phyloP scores from a whole-genome alignment of 2,888 invertebrate species.

The Drosophila planitibia region DNA sequence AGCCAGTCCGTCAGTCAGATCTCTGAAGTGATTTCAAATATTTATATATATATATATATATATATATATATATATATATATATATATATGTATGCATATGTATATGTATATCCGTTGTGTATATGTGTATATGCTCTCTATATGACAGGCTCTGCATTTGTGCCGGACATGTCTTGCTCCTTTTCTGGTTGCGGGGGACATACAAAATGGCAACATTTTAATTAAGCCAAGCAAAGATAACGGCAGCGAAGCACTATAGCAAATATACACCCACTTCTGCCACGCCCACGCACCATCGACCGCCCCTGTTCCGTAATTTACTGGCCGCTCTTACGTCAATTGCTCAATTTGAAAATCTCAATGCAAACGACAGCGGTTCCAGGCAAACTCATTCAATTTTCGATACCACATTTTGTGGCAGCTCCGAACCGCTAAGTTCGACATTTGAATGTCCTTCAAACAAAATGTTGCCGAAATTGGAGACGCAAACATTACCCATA shows the following conservation, averaged over 20 bases:
- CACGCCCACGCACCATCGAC: constrained; percentile 11
- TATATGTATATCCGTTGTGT: too few relatives aligned
- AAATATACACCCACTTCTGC: neutral
- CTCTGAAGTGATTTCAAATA: constrained; percentile 44
- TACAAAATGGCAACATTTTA: constrained; percentile 42
- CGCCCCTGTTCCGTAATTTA: neutral
- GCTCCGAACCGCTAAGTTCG: neutral
- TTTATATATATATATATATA: constrained; percentile 3
- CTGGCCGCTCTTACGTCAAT: constrained; percentile 7
- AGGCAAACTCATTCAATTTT: constrained; percentile 23
- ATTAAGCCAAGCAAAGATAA: constrained; percentile 38
- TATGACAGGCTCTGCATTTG: constrained; percentile 6
- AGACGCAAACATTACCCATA: neutral
- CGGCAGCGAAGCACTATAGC: constrained; percentile 1
- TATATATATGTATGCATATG: neutral
- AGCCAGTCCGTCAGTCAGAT: constrained; percentile 4
- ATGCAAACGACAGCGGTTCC: constrained; percentile 23
- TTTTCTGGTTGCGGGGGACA: constrained; percentile 11
- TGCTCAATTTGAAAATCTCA: constrained; percentile 18
- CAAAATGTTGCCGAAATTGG: neutral
- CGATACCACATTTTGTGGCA: constrained; percentile 12
- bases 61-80: constrained; percentile 1
- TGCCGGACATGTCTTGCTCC: neutral
- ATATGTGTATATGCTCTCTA: neutral
- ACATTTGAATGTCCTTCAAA: constrained; percentile 9